Base-by-base conservation (phyloP, 2,797 vertebrate genomes). In the Tragelaphus eurycerus region DNA sequence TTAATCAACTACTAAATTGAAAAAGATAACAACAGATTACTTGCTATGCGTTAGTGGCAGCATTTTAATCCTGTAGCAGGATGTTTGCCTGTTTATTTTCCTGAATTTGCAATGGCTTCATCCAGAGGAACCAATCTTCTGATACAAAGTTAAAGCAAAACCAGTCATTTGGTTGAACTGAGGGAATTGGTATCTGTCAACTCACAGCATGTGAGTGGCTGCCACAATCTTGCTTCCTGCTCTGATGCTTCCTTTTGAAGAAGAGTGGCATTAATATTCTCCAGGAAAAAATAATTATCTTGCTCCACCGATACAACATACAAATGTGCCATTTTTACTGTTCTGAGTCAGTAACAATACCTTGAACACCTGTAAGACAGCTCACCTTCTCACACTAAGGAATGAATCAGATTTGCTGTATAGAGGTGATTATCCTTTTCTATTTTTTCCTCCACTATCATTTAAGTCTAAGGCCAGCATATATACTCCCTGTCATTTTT, bases 391-490 rank as follows among this genome's bases (percentile, higher is more conserved):
- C 55, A 82, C 64, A 81, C 19, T 27, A 13, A 86, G 55, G 62
- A 81, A 93, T 71, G 29, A 83, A 87, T 95, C 86, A 97, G 67
- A 89, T 79, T 93, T 52, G 15, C 31, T 85, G 15, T 64, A 46
- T 13, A 79, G 25, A 88, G 62, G 19, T 90, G 79, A 97, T 96
- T 96, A 95, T 95, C 13, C 8, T 78, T 52, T 94, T 71, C 91
- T 95, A 81, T 92, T 91, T 96, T 97, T 95, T 52, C 38, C 71
- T 89, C n/a, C 21, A 52, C 86, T 93, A 97, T 95, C 87, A 95
- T 81, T 96, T 97, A 95, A 97, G 91, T 97, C 76, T 90, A 95
- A 97, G 76, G 67, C 57, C 91, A 96, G 95, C 91, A 88, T 78
- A 86, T 62, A 95, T 81, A 29, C 43, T 96, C 59, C 48, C 78